These are phyloP conservation scores for Drosophila yooni DNA, from an alignment of 2,888 invertebrate genomes.

Conservation along the genomic window DNA sequence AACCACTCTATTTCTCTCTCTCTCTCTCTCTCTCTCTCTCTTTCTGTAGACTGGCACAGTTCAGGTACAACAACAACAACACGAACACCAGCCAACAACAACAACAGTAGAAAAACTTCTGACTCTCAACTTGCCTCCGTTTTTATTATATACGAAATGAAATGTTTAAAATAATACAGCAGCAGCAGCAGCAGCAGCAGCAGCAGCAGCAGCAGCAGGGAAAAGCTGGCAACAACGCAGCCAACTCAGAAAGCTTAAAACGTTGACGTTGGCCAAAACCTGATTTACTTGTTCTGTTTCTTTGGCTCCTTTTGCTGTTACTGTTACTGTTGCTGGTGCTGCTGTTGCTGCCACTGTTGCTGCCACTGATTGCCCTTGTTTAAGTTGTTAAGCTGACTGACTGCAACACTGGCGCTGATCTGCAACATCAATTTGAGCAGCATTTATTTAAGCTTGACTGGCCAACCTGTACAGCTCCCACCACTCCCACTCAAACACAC, in stretches of 20 bases:
- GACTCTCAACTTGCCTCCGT: slow-evolving; percentile 31
- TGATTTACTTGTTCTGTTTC: slow-evolving; percentile 72
- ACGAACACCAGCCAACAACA: neutral
- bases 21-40: neutral
- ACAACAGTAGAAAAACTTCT: neutral
- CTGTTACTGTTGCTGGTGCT: slow-evolving; percentile 27
- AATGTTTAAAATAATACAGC: slow-evolving; percentile 72
- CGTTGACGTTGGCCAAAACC: slow-evolving; percentile 70
- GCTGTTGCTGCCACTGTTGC: slow-evolving; percentile 22
- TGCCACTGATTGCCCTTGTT: slow-evolving; percentile 61
- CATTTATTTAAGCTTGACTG: slow-evolving; percentile 35
- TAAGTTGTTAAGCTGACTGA: slow-evolving; percentile 27
- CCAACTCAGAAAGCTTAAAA: slow-evolving; percentile 66
- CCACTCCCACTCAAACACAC: neutral
- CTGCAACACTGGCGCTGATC: slow-evolving; percentile 19
- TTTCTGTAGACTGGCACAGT: slow-evolving; percentile 5
- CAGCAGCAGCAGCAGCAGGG: slow-evolving; percentile 34
- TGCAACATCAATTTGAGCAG: slow-evolving; percentile 34
- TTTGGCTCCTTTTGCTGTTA: slow-evolving; percentile 37
- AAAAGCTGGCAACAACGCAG: slow-evolving; percentile 6
- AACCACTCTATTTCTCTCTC: neutral
- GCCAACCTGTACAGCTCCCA: neutral
- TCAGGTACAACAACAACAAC: slow-evolving; percentile 16
- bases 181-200: slow-evolving; percentile 8
- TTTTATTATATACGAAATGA: slow-evolving; percentile 57